Conservation (phyloP, 2,888 invertebrate genomes). For the Autographa gamma region DNA sequence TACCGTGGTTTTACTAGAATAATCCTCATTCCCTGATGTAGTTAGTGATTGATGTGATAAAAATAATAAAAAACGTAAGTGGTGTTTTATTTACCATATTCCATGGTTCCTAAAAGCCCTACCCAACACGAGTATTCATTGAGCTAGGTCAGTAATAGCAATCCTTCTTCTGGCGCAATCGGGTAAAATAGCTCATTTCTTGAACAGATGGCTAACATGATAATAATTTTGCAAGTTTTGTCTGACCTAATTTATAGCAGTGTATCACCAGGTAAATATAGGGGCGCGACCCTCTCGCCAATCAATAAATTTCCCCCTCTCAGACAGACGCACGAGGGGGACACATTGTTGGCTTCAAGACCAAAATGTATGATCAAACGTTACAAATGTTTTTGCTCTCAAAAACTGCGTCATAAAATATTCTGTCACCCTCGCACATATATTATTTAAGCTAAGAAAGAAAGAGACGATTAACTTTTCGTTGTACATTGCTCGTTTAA, state of each 20-base stretch:
- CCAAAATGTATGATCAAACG: conserved; percentile 12
- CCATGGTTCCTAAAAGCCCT: neutral
- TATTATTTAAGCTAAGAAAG: neutral
- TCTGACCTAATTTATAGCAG: neutral
- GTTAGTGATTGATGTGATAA: conserved; percentile 20
- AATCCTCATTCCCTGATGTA: conserved; percentile 14
- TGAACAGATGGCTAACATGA: neutral
- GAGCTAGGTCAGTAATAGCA: neutral
- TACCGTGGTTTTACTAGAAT: conserved; percentile 20
- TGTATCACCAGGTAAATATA: neutral
- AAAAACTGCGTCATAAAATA: conserved; percentile 12
- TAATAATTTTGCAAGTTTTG: neutral
- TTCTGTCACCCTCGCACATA: neutral
- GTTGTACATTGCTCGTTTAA: conserved; percentile 10
- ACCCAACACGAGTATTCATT: neutral
- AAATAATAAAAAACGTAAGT: conserved; percentile 5
- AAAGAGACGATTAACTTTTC: conserved; percentile 12
- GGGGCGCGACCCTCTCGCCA: neutral
- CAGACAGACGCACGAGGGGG: neutral
- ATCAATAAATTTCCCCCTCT: conserved; percentile 13
- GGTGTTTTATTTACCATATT: conserved; percentile 8
- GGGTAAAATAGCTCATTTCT: neutral
- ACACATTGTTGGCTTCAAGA: neutral
- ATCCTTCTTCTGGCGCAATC: neutral
- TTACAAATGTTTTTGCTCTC: neutral